Percentiles rank a stretch among this genome's conserved stretches.
Evolutionary conservation across 2,113 vertebrate species (phyloP).

Genomic region (Nicator chloris): DNA sequence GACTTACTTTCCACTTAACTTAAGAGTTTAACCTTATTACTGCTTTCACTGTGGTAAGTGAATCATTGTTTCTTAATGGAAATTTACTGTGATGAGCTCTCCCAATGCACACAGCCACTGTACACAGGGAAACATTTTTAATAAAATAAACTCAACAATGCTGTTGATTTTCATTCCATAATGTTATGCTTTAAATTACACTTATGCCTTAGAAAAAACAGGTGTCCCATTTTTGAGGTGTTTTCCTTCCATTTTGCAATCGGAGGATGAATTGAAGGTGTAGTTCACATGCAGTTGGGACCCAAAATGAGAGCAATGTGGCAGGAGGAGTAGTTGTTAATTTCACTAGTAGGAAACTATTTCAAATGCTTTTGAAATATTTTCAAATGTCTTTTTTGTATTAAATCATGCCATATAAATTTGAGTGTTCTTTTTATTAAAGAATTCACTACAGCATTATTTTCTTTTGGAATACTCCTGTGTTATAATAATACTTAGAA

Average conservation of each 20-base stretch:
- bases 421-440: background rate
- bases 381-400: background rate
- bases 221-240: background rate
- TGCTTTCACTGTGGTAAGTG: slow-evolving; percentile 12
- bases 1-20: slow-evolving; percentile 52
- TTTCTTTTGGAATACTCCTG: background rate
- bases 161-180: background rate
- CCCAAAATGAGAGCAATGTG: background rate
- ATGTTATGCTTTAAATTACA: slow-evolving; percentile 5
- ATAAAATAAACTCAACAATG: background rate
- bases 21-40: slow-evolving; percentile 49
- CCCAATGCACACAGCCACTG: background rate
- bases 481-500: background rate
- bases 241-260: background rate
- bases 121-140: slow-evolving; percentile 6
- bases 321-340: background rate
- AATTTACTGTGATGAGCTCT: slow-evolving; percentile 3
- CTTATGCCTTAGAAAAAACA: background rate
- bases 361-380: too few species aligned
- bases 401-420: background rate
- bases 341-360: background rate
- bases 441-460: background rate
- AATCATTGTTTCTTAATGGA: slow-evolving; percentile 51
- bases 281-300: background rate
- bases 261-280: background rate